Base-by-base conservation (phyloP, 2,797 vertebrate species). In the Acrossocheilus wenchowensis region DNA sequence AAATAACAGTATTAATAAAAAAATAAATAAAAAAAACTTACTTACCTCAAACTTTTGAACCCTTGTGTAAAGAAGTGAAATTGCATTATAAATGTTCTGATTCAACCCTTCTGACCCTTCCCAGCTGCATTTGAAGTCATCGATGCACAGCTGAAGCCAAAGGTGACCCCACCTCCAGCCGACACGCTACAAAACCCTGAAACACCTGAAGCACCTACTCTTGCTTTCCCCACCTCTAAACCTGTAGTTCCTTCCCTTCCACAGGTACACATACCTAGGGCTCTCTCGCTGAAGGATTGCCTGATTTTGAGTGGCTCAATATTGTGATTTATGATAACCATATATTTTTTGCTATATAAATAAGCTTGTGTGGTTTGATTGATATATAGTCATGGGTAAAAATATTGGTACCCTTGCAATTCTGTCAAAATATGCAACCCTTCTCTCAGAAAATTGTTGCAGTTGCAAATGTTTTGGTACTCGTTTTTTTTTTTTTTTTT, bases 151-250 rank as follows among this genome's bases (percentile, higher is more conserved):
- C 90, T 95, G 89, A 89, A 81, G 36, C 90, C 77, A 62, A 95
- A 92, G 86, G 71, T 68, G 15, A 91, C 93, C 8, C 89, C 90
- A 82, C 87, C 82, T 9, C 83, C 84, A 36, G 92, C 92, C 89
- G 92, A 94, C 60, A 81, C 83, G 21, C 91, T 90, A 4, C 86
- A 94, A 80, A 92, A 96, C 81, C 95, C 96, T 17, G 41, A 80
- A 81, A 98, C 96, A 0, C 97, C 97, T 0, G 89, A 96, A 88
- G 97, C 97, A 75, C 97, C 96, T 64, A 96, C 95, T 89, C 96
- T 97, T 81, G 96, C 97, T 71, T 97, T 98, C 78, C 96, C 97
- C 1, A 91, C 97, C 21, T 93, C 97, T 85, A 97, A 97, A 43
- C 96, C 97, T 4, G 92, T 95, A 1, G 95, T 96, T 43, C 95